These are phyloP conservation scores for Sternotherus odoratus DNA, from an alignment of 2,797 vertebrate genomes.

Conservation along the genomic window DNA sequence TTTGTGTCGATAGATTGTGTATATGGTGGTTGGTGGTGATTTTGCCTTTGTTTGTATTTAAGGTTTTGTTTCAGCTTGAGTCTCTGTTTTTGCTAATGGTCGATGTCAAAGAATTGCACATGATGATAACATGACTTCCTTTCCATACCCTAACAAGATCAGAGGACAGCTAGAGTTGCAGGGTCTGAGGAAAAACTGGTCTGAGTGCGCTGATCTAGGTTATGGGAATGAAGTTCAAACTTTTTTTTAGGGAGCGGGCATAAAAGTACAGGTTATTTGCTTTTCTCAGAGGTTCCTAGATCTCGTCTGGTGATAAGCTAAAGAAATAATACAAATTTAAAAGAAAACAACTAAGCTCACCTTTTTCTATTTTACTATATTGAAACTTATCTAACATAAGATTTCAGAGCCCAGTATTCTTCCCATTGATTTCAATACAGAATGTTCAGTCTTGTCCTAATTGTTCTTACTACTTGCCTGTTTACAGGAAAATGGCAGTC, in stretches of 20 bases:
- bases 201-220: background rate
- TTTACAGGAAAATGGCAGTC: conserved; percentile 74
- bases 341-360: background rate
- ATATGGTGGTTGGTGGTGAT: background rate
- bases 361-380: background rate
- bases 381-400: background rate
- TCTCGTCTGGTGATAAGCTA: background rate
- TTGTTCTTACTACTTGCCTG: conserved; percentile 11
- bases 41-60: background rate
- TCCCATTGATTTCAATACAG: background rate
- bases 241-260: background rate
- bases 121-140: background rate
- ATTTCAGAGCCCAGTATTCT: background rate
- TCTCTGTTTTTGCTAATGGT: background rate
- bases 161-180: background rate
- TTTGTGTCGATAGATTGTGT: background rate
- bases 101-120: background rate
- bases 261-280: background rate
- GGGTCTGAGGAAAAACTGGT: background rate
- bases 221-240: background rate
- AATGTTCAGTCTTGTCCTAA: background rate
- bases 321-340: background rate
- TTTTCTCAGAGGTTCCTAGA: background rate
- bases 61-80: conserved; percentile 9
- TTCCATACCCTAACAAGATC: background rate